Evolutionary conservation across 2,797 vertebrate species (phyloP).

Genomic region (Tragopan temminckii): DNA sequence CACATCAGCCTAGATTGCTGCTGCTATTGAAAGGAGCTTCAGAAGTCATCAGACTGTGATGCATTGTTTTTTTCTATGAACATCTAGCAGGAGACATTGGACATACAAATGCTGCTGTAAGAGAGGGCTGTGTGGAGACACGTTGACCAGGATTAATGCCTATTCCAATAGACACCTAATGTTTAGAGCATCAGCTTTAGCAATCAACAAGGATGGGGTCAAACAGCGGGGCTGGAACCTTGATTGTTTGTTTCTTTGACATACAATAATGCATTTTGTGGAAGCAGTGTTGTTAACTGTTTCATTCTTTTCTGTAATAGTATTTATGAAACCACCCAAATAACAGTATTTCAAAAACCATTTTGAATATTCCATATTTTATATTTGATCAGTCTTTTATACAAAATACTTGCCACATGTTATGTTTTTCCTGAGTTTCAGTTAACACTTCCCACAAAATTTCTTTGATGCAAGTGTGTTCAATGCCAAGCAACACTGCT

Average conservation of each 20-base stretch:
- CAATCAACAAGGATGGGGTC: neutral
- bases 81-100: neutral
- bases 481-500: neutral
- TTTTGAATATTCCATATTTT: neutral
- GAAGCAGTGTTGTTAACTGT: neutral
- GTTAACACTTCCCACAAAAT: too few species aligned
- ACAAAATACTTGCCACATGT: rapidly evolving
- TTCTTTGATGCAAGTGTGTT: neutral
- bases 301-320: neutral
- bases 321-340: neutral
- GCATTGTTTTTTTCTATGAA: neutral
- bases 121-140: neutral
- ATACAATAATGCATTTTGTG: neutral
- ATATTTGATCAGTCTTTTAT: neutral
- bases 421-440: neutral
- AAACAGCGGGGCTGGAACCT: neutral
- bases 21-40: neutral
- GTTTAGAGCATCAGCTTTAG: neutral
- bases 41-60: neutral
- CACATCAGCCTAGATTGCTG: neutral
- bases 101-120: neutral
- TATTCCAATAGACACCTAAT: neutral
- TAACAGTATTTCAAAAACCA: rapidly evolving
- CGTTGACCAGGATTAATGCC: too few species aligned
- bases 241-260: neutral